Evolutionary conservation across 2,113 vertebrate species (phyloP).

Genomic region (Theristicus caerulescens): DNA sequence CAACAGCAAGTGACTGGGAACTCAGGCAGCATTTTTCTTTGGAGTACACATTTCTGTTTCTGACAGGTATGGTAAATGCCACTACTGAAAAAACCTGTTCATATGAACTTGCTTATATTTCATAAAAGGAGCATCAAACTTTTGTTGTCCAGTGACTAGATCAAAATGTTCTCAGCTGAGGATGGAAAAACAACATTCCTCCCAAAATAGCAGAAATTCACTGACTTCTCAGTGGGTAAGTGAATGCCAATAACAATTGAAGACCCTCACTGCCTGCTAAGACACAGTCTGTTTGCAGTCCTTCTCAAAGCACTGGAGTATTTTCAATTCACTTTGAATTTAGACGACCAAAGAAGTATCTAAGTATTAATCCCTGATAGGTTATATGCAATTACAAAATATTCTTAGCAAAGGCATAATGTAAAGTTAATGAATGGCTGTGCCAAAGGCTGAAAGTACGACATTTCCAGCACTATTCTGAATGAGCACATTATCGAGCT

Average conservation of each 20-base stretch:
- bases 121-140: background rate
- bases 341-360: background rate
- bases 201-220: slow-evolving; percentile 17
- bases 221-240: background rate
- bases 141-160: background rate
- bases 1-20: background rate
- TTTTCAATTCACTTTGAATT: background rate
- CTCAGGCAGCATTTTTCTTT: background rate
- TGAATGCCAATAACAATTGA: background rate
- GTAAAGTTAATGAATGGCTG: background rate
- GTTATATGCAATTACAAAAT: background rate
- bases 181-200: slow-evolving; percentile 28
- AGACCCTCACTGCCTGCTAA: background rate
- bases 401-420: background rate
- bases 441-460: background rate
- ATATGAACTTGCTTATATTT: background rate
- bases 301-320: background rate
- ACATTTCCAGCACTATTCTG: background rate
- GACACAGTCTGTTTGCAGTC: background rate
- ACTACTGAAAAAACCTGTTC: background rate
- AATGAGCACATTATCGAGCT: background rate
- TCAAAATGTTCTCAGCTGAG: slow-evolving; percentile 32
- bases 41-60: background rate
- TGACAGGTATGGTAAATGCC: background rate
- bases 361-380: background rate